Percentiles rank a stretch among this genome's conserved stretches.
Evolutionary conservation across 2,113 vertebrate genomes (phyloP).

Genomic region (Salvelinus namaycush): DNA sequence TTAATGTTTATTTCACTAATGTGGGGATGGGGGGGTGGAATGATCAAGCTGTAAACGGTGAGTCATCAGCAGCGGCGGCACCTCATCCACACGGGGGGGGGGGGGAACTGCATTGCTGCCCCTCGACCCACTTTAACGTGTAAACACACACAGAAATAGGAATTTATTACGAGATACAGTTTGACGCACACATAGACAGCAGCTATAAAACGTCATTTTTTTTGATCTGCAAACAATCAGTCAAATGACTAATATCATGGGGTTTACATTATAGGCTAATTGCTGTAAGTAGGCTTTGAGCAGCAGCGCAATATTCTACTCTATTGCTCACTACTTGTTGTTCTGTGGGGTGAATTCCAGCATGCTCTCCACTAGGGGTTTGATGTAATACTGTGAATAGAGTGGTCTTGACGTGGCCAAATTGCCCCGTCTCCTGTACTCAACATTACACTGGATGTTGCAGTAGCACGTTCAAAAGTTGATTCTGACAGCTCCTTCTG

Average conservation of each 20-base stretch:
- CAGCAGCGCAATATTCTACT: background rate
- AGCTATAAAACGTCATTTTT: background rate
- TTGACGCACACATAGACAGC: background rate
- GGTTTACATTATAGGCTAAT: background rate
- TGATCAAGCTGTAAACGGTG: conserved; percentile 41
- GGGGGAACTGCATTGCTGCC: conserved; percentile 10
- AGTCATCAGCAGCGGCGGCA: conserved; percentile 52
- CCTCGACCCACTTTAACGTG: background rate
- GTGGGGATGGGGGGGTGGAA: conserved; percentile 34
- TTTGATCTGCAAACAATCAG: background rate
- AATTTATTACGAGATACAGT: too few species aligned
- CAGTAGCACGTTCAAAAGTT: background rate
- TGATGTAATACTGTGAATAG: background rate
- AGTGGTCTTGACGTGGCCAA: background rate
- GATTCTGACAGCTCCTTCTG: background rate
- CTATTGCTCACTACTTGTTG: background rate
- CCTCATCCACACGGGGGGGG: conserved; percentile 16
- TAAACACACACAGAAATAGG: too few species aligned
- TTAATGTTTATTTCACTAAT: conserved; percentile 53
- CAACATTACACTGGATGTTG: background rate
- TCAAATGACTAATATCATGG: background rate
- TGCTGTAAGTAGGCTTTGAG: background rate
- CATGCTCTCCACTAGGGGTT: background rate
- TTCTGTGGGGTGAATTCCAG: background rate
- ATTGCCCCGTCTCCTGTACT: background rate